Conservation (phyloP, 2,113 vertebrate species). For the Apistogramma diplotaenia region DNA sequence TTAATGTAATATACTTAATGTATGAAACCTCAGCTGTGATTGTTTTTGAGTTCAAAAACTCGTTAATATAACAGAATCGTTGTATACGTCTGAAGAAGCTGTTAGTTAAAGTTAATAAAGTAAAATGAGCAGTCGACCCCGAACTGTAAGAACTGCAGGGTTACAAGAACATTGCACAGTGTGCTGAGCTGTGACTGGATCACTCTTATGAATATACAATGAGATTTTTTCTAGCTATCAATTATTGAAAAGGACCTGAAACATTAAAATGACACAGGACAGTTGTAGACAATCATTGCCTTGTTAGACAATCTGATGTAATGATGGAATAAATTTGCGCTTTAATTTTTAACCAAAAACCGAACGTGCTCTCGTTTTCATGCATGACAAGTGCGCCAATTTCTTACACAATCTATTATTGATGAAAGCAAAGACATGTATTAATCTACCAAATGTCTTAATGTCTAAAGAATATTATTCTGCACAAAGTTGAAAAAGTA, state of each 20-base stretch:
- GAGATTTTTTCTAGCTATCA: constrained; percentile 35
- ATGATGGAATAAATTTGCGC: constrained; percentile 27
- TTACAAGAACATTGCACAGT: not conserved
- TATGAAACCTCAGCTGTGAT: not conserved
- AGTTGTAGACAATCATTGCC: constrained; percentile 44
- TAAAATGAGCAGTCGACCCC: not conserved
- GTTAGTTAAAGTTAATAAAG: not conserved
- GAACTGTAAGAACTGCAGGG: not conserved
- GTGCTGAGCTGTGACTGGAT: constrained; percentile 15
- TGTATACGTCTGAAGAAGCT: not conserved
- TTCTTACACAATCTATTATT: constrained; percentile 33
- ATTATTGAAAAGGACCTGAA: constrained; percentile 62
- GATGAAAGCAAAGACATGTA: constrained; percentile 23
- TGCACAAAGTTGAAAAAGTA: not conserved
- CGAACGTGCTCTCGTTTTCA: constrained; percentile 35
- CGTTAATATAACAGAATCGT: not conserved
- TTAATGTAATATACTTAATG: not conserved
- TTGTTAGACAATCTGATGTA: constrained; percentile 56
- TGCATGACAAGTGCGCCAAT: constrained; percentile 21
- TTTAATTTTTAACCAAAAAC: constrained; percentile 53
- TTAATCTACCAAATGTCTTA: constrained; percentile 1
- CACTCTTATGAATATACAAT: constrained; percentile 50
- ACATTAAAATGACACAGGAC: constrained; percentile 54
- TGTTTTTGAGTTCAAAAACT: not conserved
- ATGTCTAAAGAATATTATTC: not conserved